phyloP scores from a whole-genome alignment of 2,797 vertebrate species.

The Mormyrus proboscirostris region DNA sequence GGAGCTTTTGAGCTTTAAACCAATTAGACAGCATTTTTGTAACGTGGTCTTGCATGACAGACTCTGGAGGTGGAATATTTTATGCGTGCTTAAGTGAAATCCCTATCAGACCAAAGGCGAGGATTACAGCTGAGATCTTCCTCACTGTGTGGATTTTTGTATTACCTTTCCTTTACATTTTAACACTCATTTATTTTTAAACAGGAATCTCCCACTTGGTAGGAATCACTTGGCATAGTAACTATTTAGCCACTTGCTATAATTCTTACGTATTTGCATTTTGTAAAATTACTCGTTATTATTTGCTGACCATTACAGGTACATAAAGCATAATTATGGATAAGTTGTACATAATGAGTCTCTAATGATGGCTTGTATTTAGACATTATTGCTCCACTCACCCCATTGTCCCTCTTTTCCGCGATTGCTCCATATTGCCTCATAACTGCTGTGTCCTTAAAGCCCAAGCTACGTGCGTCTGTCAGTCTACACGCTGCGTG shows the following conservation, averaged over 20 bases:
- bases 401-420: not conserved
- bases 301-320: not conserved
- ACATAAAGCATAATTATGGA: not conserved
- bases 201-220: not conserved
- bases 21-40: slow-evolving; percentile 6
- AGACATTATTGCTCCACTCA: not conserved
- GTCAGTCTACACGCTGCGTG: not conserved
- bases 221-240: not conserved
- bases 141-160: not conserved
- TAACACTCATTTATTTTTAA: not conserved
- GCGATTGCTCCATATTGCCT: not conserved
- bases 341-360: not conserved
- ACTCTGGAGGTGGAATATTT: not conserved
- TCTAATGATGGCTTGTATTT: not conserved
- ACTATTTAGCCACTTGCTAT: not conserved
- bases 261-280: not conserved
- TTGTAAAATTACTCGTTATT: not conserved
- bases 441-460: not conserved
- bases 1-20: not conserved
- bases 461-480: not conserved
- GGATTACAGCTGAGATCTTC: not conserved
- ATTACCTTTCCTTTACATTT: not conserved
- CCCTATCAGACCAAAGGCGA: not conserved
- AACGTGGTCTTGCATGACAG: not conserved
- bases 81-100: not conserved